Base-by-base conservation (phyloP, 2,888 invertebrate genomes). In the Scrobipalpa atriplicella region DNA sequence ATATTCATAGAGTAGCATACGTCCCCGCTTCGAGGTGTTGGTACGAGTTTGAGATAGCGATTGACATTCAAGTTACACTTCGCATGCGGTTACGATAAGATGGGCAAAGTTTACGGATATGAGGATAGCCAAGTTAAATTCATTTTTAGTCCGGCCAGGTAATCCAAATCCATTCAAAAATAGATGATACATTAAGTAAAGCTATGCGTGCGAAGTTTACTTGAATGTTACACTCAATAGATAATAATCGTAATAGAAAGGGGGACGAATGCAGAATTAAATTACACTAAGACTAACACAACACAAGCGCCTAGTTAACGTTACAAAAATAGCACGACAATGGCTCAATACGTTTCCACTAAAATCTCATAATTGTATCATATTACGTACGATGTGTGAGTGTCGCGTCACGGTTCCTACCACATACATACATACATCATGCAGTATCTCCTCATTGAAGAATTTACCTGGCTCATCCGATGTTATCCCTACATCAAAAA, bases 311-410 rank as follows among this genome's bases (percentile, higher is more conserved):
- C 85, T 87, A 89, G 80, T 86, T 86, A 87, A 85, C 81, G 74
- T 86, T 89, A 87, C 80, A 88, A 88, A 89, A 89, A 88, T 89
- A 90, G 87, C 89, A 90, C 86, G 79, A 83, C 84, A 86, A 89
- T 85, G 89, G 87, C 89, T 86, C 80, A 83, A 82, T 87, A 87
- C 84, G 84, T 84, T 87, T 82, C 78, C 78, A 80, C 83, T 87
- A 85, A 81, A 85, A 87, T 89, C 84, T 85, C 85, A 81, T 83
- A 84, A 83, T 81, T 81, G 81, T 84, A 84, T 81, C 81, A 80
- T 84, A 84, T 81, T 77, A 76, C 78, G 84, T 83, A 87, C 86
- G 86, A 86, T 84, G 83, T 83, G 80, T 79, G 71, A 77, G 83
- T 82, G 84, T 85, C 78, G 86, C 86, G 86, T 84, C 84, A 70